Conservation (phyloP, 1,140 invertebrate genomes). For the Sycobia sp. region DNA sequence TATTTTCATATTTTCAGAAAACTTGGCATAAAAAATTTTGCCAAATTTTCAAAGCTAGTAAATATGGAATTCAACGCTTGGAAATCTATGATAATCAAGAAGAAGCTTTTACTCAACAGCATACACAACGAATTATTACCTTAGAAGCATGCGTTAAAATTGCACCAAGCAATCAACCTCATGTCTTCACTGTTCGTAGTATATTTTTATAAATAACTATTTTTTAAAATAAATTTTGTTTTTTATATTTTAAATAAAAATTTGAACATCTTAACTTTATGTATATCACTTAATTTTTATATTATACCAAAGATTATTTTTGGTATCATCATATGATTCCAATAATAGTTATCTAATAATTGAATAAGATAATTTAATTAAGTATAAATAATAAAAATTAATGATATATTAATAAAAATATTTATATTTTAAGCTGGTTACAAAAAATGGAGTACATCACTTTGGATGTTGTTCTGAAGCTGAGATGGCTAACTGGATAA, state of each 20-base stretch:
- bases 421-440: constrained; percentile 65
- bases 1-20: constrained; percentile 65
- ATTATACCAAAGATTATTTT: too few relatives aligned
- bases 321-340: too few relatives aligned
- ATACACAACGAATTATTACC: constrained; percentile 75
- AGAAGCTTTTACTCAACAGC: constrained; percentile 69
- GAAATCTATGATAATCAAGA: constrained; percentile 82
- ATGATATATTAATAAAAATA: not conserved
- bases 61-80: constrained; percentile 79
- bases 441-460: constrained; percentile 73
- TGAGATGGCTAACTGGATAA: constrained; percentile 78
- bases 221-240: too few relatives aligned
- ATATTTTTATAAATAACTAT: too few relatives aligned
- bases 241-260: too few relatives aligned
- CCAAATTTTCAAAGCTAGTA: constrained; percentile 78
- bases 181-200: constrained; percentile 63
- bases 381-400: too few relatives aligned
- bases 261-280: too few relatives aligned
- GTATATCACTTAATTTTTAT: too few relatives aligned
- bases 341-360: too few relatives aligned
- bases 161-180: constrained; percentile 65
- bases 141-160: constrained; percentile 87
- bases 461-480: constrained; percentile 73
- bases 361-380: too few relatives aligned
- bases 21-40: constrained; percentile 79